Percentiles rank a stretch among this genome's conserved stretches.
Evolutionary conservation across 2,888 invertebrate genomes (phyloP).

Genomic region (Dorcus parallelipipedus): DNA sequence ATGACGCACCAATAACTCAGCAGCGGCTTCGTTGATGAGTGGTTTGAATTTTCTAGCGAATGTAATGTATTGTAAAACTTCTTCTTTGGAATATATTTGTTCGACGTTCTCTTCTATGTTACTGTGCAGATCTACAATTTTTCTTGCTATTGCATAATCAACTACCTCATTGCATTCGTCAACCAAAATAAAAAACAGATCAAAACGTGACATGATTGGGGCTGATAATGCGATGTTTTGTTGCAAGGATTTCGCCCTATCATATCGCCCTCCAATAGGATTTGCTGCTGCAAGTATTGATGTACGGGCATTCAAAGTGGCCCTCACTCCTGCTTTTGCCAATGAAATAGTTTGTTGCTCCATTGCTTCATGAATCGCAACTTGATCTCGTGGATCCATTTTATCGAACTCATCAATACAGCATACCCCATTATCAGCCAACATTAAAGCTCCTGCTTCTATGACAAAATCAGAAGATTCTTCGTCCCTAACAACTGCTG

Average conservation of each 20-base stretch:
- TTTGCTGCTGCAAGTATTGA: conserved; percentile 98
- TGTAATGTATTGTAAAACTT: conserved; percentile 91
- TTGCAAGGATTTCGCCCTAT: conserved; percentile 87
- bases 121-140: conserved; percentile 92
- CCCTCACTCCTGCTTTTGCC: conserved; percentile 96
- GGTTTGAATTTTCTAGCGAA: conserved; percentile 97
- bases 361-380: conserved; percentile 99
- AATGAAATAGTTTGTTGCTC: conserved; percentile 99
- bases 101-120: conserved; percentile 77
- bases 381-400: conserved; percentile 97
- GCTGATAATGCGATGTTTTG: conserved; percentile 92
- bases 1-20: conserved; percentile 76
- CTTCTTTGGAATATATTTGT: conserved; percentile 80
- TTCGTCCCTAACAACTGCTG: conserved; percentile 97
- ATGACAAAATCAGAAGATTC: conserved; percentile 99
- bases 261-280: conserved; percentile 96
- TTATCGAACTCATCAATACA: conserved; percentile 99
- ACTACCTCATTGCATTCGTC: conserved; percentile 95
- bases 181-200: conserved; percentile 95
- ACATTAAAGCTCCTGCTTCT: conserved; percentile 97
- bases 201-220: conserved; percentile 98
- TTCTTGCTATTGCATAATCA: conserved; percentile 95
- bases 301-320: conserved; percentile 94
- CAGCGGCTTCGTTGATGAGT: conserved; percentile 75
- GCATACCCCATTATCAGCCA: conserved; percentile 98